Percentiles rank a stretch among this genome's conserved stretches.
These are phyloP conservation scores for Lasioglossum pauxillum DNA, from an alignment of 2,888 invertebrate genomes.

Conservation along the genomic window DNA sequence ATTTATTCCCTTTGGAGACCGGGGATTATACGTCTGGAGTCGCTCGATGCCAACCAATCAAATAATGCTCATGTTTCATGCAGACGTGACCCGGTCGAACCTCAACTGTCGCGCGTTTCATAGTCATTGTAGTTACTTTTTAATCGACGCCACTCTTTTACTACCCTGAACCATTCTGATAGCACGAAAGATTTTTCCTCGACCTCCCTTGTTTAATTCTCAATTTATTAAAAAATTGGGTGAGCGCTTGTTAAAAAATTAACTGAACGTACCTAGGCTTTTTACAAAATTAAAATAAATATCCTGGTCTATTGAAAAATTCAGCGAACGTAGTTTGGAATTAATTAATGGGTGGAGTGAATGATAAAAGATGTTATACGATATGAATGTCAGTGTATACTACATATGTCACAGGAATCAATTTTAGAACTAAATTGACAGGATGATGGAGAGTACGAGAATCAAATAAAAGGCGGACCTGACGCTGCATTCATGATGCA, in stretches of 20 bases:
- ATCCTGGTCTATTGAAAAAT: not conserved
- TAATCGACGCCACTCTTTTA: not conserved
- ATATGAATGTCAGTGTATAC: not conserved
- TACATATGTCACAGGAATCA: not conserved
- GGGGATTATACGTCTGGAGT: not conserved
- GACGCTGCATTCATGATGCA: not conserved
- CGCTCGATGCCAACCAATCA: not conserved
- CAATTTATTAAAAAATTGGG: not conserved
- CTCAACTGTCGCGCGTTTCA: not conserved
- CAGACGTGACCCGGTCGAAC: not conserved
- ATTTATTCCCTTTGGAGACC: constrained; percentile 21
- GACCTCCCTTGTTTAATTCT: not conserved
- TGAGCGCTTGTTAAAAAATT: too few species aligned
- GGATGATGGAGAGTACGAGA: not conserved
- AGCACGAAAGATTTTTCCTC: not conserved
- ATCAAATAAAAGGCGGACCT: not conserved
- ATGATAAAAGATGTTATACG: not conserved
- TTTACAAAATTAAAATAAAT: not conserved
- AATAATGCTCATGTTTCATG: constrained; percentile 15
- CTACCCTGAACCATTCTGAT: not conserved
- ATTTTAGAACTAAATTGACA: not conserved
- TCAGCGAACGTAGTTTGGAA: not conserved
- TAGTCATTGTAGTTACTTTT: not conserved
- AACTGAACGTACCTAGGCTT: not conserved
- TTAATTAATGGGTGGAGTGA: not conserved